Evolutionary conservation across 2,888 invertebrate species (phyloP), one percentile per base, ranked within the genome.

Genomic region (Netelia virgata): DNA sequence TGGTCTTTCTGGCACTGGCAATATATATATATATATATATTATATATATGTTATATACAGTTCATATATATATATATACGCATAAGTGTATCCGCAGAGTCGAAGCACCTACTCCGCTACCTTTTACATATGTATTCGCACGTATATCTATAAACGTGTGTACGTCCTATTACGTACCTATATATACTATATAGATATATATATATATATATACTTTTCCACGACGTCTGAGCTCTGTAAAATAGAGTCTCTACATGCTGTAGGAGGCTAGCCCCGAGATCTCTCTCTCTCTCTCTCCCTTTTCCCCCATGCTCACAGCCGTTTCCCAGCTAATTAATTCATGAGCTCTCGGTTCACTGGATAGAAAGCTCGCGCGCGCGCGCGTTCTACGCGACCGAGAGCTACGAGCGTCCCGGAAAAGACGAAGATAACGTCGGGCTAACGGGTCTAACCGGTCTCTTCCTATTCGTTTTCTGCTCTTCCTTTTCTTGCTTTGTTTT

Each of bases 321-420:
- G 89, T 89, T 90, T 88, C 87, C 87, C 86, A 86, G 87, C 85
- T 90, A 90, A 91, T 91, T 91, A 90, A 90, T 91, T 90, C 90
- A 88, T 86, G 88, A 85, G 87, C 82, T 88, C 75, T 88, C 75
- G 87, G 87, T 89, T 89, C 88, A 87, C 88, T 87, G 84, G 85
- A 88, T 86, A 85, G 84, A 84, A 79, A 18, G 18, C 55, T 2
- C 8, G 55, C 47, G 63, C 6, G 28, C 28, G 28, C 28, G 5
- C 28, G 28, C 28, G 3, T 28, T 28, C 28, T 28, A 23, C 47
- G 6, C 55, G 63, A 68, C 63, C 36, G 36, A 20, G 41, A 53
- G 57, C 53, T 55, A 47, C 18, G 59, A n/a, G 50, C 11, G n/a
- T 41, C 77, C 53, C 72, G 63, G 43, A 68, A 74, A 57, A 82